Base-by-base conservation (phyloP, 2,888 invertebrate species). In the Acleris literana region DNA sequence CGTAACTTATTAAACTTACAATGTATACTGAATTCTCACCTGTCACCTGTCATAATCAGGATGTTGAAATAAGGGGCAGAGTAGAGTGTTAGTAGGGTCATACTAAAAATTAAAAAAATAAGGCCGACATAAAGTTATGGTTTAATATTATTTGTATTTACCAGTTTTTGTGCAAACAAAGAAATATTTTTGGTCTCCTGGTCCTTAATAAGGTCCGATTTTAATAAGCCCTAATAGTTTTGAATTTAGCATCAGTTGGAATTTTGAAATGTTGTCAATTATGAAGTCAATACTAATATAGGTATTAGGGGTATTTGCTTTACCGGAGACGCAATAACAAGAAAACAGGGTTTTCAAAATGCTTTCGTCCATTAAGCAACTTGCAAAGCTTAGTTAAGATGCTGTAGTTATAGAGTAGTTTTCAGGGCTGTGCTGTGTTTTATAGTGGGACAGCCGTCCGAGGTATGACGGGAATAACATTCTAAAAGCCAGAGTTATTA, bases 321-420 rank as follows among this genome's bases (percentile, higher is more conserved):
- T 33, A 57, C 48, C 33, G 46, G 49, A 17, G 55, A 61, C 25
- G 59, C 60, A 65, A 48, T 52, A 55, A 39, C 17, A 43, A 63
- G 51, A 53, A 57, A 64, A 64, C 58, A 59, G 54, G 53, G 64
- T 59, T 64, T 64, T 54, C 54, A 39, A 29, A 62, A 29, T 25
- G 62, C 66, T 67, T 63, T 33, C 33, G 58, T 33, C 62, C 58
- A 63, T 58, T 55, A 22, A 62, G 61, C 61, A 67, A 67, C 57
- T 39, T 33, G 58, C 49, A 59, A 59, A 49, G 49, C 33, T 48
- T 59, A 59, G 58, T 59, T 49, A 49, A 58, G 16, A 33, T 29
- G 49, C 49, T 57, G 58, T 49, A 49, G 58, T 16, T 29, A 9
- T 59, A 59, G 58, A 9, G 20, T 49, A 25, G 58, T 18, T 49